Evolutionary conservation across 2,113 vertebrate genomes (phyloP), one percentile per base, ranked within the genome.

Genomic region (Solea solea): DNA sequence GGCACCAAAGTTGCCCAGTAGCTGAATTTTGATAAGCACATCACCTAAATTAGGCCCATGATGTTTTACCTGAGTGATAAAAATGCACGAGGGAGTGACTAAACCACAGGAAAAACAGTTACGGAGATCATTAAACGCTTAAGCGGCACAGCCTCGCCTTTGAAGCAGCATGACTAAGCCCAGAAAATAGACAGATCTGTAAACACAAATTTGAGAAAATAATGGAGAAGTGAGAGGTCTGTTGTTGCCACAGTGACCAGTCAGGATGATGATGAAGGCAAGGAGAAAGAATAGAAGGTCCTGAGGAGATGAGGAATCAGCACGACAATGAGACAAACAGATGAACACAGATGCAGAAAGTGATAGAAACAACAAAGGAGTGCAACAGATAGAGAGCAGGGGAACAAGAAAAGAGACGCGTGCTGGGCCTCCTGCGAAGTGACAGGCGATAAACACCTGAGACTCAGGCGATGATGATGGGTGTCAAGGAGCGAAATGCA

Each of bases 371-470:
- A 79, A 75, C 45, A 55, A 69, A 53, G 39, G 49, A 61, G 67
- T 41, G 62, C 53, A 67, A 64, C 21, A 25, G 34, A 82, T 3
- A 50, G 57, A 67, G 57, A 34, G 11, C 41, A 46, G 5, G 66
- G 51, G 61, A n/a, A 21, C 55, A 41, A 64, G 40, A 66, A 16
- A 71, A 12, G 1, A 54, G 62, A 40, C 15, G 64, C 66, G 64
- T 77, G 78, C 77, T 78, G 72, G 72, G 81, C 84, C 73, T 86
- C 82, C 82, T 54, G 70, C 14, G 41, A 85, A 81, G 75, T 80
- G 86, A 88, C 82, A 82, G 57, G 61, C 53, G 48, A 80, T 84
- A 86, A 90, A 89, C 92, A 92, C 85, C 90, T 89, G 90, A 81
- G 86, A 85, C 87, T 79, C 84, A 76, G 78, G 46, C 44, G 41